Evolutionary conservation across 2,888 invertebrate species (phyloP).

Genomic region (Phortica magna): DNA sequence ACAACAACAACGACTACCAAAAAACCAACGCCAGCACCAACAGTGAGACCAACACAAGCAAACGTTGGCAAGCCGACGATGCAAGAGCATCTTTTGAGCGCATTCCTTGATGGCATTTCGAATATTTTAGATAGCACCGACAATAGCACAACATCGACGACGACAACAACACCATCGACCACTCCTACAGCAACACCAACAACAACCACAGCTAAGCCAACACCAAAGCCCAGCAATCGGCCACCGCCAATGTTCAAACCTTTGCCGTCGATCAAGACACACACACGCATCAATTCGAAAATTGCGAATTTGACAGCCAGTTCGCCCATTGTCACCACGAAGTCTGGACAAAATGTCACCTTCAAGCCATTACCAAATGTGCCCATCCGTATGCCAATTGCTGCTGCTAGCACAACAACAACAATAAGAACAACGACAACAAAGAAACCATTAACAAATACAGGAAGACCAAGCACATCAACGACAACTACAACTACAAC

Average conservation of each 20-base stretch:
- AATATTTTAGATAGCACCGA: slow-evolving; percentile 59
- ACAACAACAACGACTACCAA: not conserved
- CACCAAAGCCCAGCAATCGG: slow-evolving; percentile 12
- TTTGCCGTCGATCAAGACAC: slow-evolving; percentile 62
- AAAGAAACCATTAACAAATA: slow-evolving; percentile 29
- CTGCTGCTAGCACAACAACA: slow-evolving; percentile 37
- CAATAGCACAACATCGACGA: slow-evolving; percentile 50
- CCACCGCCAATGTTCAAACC: slow-evolving; percentile 69
- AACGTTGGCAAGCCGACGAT: slow-evolving; percentile 6
- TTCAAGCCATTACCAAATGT: slow-evolving; percentile 52
- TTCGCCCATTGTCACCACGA: slow-evolving; percentile 60
- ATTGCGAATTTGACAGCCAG: slow-evolving; percentile 69
- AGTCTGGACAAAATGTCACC: slow-evolving; percentile 59
- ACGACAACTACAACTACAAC: slow-evolving; percentile 30
- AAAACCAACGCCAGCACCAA: not conserved
- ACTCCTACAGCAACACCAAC: not conserved
- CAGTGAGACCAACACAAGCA: slow-evolving; percentile 27
- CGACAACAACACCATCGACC: slow-evolving; percentile 22
- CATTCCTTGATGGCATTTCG: slow-evolving; percentile 66
- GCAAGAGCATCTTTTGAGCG: slow-evolving; percentile 55
- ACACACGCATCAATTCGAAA: slow-evolving; percentile 71
- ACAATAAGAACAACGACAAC: slow-evolving; percentile 26
- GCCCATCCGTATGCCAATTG: slow-evolving; percentile 40
- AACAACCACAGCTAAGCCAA: not conserved
- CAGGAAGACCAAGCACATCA: slow-evolving; percentile 20